Conservation (phyloP, 2,113 vertebrate species). For the Sterna hirundo region DNA sequence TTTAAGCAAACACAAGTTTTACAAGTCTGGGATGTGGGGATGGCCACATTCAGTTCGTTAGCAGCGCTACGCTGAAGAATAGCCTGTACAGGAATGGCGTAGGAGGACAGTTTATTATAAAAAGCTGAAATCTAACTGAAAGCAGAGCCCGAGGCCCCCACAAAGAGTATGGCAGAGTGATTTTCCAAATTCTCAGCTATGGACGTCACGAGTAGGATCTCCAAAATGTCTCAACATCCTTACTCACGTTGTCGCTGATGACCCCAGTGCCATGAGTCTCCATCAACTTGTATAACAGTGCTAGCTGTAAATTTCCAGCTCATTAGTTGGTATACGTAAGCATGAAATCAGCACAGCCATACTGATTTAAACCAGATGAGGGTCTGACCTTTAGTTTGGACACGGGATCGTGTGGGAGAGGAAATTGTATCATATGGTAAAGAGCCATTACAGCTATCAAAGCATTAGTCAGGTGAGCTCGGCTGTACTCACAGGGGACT, state of each 20-base stretch:
- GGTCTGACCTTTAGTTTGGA: slow-evolving; percentile 30
- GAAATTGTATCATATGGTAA: neutral
- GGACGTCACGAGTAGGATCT: neutral
- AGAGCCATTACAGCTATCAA: neutral
- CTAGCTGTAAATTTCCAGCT: slow-evolving; percentile 33
- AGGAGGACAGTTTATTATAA: neutral
- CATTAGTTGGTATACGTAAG: neutral
- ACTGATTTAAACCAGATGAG: slow-evolving; percentile 53
- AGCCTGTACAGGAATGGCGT: neutral
- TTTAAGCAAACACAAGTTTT: neutral
- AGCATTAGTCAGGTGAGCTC: neutral
- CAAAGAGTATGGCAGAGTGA: neutral
- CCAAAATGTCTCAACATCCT: slow-evolving; percentile 20
- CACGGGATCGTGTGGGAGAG: neutral
- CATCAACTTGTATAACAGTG: neutral
- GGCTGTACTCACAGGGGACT: fast-evolving
- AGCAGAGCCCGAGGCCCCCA: neutral
- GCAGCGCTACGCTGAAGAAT: neutral
- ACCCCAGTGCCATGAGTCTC: neutral
- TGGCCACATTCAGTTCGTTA: neutral
- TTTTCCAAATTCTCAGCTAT: neutral
- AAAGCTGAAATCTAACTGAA: slow-evolving; percentile 33
- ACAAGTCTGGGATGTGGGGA: neutral
- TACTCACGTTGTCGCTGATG: neutral
- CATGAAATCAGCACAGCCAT: slow-evolving; percentile 21